Percentiles rank a stretch among this genome's conserved stretches.
phyloP scores from a whole-genome alignment of 30 jellyfish, hydroid and myxozoan species.

The Pseudorhiza aurosa region DNA sequence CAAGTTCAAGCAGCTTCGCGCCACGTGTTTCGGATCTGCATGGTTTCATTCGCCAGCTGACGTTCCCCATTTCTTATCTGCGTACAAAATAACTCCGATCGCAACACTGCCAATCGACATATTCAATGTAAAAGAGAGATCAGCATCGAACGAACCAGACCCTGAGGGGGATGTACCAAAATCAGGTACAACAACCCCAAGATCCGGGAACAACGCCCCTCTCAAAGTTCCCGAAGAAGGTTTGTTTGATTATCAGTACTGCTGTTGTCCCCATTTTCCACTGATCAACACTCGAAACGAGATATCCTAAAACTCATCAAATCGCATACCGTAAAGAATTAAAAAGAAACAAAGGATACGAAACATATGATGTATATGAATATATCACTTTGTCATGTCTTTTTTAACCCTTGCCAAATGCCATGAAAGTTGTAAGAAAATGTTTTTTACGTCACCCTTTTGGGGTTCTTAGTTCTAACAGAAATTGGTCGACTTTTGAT shows the following conservation, averaged over 20 bases:
- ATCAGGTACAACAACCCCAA: background rate
- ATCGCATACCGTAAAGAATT: too few relatives aligned
- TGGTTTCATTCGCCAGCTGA: constrained; percentile 43
- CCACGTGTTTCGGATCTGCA: constrained; percentile 60
- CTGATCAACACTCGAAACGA: too few relatives aligned
- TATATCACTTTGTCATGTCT: too few relatives aligned
- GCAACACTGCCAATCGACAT: constrained; percentile 28
- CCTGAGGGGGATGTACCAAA: constrained; percentile 13
- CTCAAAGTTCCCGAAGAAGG: constrained; percentile 89
- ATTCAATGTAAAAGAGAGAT: constrained; percentile 22
- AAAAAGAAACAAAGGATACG: too few relatives aligned
- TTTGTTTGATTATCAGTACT: constrained; percentile 12
- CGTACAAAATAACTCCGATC: constrained; percentile 40
- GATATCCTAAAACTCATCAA: too few relatives aligned
- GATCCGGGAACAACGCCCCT: constrained; percentile 28
- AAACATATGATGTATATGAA: too few relatives aligned
- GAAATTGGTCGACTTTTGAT: too few relatives aligned
- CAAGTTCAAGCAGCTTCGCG: constrained; percentile 44
- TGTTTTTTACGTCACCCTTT: too few relatives aligned
- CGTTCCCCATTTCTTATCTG: constrained; percentile 53
- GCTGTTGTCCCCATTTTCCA: too few relatives aligned
- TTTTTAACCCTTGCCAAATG: too few relatives aligned
- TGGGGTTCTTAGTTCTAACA: too few relatives aligned
- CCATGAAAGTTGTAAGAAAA: too few relatives aligned
- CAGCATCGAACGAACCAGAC: constrained; percentile 3